Evolutionary conservation across 30 jellyfish, hydroid and myxozoan genomes (phyloP), one percentile per base, ranked within the genome.

Genomic region (Clytia hemisphaerica): DNA sequence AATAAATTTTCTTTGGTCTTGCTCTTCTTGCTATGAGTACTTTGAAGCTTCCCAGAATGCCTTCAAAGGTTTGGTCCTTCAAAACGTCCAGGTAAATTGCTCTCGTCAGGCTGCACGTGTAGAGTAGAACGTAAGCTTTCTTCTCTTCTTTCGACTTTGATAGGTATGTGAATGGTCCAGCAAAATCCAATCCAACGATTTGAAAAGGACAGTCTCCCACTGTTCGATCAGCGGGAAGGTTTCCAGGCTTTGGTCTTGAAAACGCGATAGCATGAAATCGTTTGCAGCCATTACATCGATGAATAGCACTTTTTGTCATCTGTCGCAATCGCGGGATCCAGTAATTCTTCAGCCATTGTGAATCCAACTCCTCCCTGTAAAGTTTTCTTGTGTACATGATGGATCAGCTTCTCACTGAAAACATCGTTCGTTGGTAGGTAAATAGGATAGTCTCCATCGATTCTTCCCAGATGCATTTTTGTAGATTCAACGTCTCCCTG

Each of bases 331-430:
- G 0, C 2, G 92, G 92, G 12, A 77, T 40, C 82, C 82, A 77
- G 75, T 63, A 77, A 32, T 40, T 37, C 37, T 55, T n/a, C n/a
- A n/a, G 92, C 66, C 68, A 77, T 77, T 19, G 92, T 77, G 5
- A 47, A 60, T 34, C 76, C 76, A 21, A 76, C 90, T 76, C 83
- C 90, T 71, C 90, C 81, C 45, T 76, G 90, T 22, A 61, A 25
- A 29, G 71, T 61, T 15, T 28, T 18, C 7, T 12, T 48, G 47
- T 75, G 88, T 12, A 36, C 72, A 34, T 71, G n/a, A n/a, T n/a
- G n/a, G 47, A 81, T 77, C 26, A 81, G 58, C 67, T 48, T 53
- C 65, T 71, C 78, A 29, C 83, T 62, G 26, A 60, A 60, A 42
- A 33, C 33, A 36, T 67, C 25, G 22, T 45, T 36, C 18, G 85